phyloP scores from a whole-genome alignment of 2,888 invertebrate species.

The Andrena bucephala region DNA sequence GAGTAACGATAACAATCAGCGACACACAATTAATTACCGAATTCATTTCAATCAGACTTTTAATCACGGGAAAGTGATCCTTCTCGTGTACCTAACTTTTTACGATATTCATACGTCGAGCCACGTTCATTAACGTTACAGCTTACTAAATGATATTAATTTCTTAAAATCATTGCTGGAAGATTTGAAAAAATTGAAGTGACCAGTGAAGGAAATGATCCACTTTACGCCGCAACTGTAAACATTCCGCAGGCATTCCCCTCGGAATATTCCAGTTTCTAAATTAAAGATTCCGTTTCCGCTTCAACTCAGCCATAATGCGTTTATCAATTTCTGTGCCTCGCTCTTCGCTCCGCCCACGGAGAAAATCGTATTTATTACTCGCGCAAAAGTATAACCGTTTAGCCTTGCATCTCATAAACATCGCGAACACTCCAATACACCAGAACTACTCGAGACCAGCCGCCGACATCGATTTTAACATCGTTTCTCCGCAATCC shows the following conservation, averaged over 20 bases:
- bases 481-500: slow-evolving; percentile 19
- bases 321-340: slow-evolving; percentile 73
- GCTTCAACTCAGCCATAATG: slow-evolving; percentile 68
- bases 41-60: neutral
- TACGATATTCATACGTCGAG: neutral
- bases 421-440: slow-evolving; percentile 49
- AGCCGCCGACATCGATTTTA: slow-evolving; percentile 30
- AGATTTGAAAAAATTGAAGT: slow-evolving; percentile 15
- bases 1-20: neutral
- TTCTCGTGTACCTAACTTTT: neutral
- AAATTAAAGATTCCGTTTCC: slow-evolving; percentile 73
- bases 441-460: slow-evolving; percentile 6
- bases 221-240: slow-evolving; percentile 36
- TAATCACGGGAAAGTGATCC: neutral
- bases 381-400: slow-evolving; percentile 63
- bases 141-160: slow-evolving; percentile 3
- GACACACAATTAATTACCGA: slow-evolving; percentile 1
- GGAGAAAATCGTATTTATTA: slow-evolving; percentile 70
- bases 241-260: slow-evolving; percentile 41
- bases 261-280: slow-evolving; percentile 67
- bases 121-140: no score
- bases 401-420: slow-evolving; percentile 44
- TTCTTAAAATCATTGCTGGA: slow-evolving; percentile 3
- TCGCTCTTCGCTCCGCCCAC: slow-evolving; percentile 58
- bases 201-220: slow-evolving; percentile 44